Percentiles rank a stretch among this genome's conserved stretches.
Conservation (phyloP, 2,888 invertebrate genomes). For the Trimorus sp. region DNA sequence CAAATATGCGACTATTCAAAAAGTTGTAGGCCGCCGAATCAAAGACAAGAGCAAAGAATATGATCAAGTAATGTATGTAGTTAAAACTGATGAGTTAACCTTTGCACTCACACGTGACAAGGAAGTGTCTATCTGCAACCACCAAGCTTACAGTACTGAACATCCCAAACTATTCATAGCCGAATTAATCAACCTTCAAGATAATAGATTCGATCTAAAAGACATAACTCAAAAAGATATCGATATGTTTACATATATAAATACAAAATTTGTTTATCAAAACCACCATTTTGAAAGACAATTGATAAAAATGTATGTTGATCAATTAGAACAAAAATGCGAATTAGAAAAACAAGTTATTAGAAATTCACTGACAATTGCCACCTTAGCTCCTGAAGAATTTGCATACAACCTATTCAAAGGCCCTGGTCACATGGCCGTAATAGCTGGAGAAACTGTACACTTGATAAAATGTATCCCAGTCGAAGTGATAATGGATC, state of each 20-base stretch:
- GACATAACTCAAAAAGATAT: neutral
- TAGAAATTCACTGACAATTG: neutral
- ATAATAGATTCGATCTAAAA: neutral
- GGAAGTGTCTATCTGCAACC: neutral
- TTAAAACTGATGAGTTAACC: neutral
- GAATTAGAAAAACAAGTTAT: constrained; percentile 1
- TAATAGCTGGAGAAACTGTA: constrained; percentile 69
- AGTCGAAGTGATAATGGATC: constrained; percentile 6
- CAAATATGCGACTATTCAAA: neutral
- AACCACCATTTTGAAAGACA: neutral
- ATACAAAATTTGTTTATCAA: constrained; percentile 15
- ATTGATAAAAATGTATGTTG: neutral
- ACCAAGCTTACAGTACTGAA: neutral
- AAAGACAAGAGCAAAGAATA: neutral
- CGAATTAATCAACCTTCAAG: neutral
- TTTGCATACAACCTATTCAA: constrained; percentile 67
- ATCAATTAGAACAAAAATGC: constrained; percentile 1
- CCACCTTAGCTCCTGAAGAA: too few species aligned
- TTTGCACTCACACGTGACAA: neutral
- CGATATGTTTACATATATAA: constrained; percentile 9
- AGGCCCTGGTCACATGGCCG: constrained; percentile 68
- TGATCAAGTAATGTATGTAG: constrained; percentile 1
- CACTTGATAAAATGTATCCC: constrained; percentile 71
- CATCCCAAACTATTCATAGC: constrained; percentile 12
- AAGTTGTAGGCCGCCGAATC: neutral